These are phyloP conservation scores for Protobothrops mucrosquamatus DNA, from an alignment of 2,113 vertebrate genomes.

Conservation along the genomic window DNA sequence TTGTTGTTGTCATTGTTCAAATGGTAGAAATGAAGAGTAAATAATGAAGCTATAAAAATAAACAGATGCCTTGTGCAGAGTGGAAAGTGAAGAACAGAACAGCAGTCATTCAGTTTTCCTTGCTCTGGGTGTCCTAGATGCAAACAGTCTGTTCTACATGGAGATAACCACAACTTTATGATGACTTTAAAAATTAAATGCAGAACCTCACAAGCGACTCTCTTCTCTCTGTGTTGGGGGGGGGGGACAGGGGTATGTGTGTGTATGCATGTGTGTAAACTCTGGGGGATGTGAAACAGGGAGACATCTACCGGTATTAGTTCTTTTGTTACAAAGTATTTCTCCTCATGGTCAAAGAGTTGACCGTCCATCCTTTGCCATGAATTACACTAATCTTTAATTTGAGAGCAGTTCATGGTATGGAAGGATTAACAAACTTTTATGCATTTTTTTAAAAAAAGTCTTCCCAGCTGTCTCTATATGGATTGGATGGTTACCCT, in stretches of 20 bases:
- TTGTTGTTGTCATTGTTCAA: conserved; percentile 9
- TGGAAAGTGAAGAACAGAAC: conserved; percentile 51
- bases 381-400: neutral
- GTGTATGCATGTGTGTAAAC: neutral
- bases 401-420: neutral
- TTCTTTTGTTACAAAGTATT: neutral
- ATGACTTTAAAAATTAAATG: conserved; percentile 45
- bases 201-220: neutral
- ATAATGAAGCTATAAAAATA: conserved; percentile 53
- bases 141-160: conserved; percentile 40
- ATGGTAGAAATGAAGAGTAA: conserved; percentile 52
- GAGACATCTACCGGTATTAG: neutral
- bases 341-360: neutral
- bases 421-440: neutral
- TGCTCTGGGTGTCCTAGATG: conserved; percentile 30
- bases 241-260: too few species aligned
- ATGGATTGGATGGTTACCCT: neutral
- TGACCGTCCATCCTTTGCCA: neutral
- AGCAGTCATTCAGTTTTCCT: conserved; percentile 47
- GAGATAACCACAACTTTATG: conserved; percentile 31
- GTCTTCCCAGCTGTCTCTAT: neutral
- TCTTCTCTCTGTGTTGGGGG: neutral
- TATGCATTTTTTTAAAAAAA: neutral
- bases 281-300: conserved; percentile 14
- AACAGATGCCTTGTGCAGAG: conserved; percentile 42